phyloP scores from a whole-genome alignment of 1,140 invertebrate species.

The Galleria mellonella region DNA sequence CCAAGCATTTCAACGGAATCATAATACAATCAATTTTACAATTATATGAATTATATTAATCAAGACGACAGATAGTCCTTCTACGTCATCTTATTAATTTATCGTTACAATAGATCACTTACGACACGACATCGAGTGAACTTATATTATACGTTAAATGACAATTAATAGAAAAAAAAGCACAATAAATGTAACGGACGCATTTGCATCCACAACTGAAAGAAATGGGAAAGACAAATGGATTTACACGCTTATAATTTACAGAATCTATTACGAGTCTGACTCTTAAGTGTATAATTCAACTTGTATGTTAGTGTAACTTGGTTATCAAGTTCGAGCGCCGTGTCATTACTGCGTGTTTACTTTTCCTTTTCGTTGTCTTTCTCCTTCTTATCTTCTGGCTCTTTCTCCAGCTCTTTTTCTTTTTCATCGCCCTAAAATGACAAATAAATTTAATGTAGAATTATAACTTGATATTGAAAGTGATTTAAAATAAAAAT shows the following conservation, averaged over 20 bases:
- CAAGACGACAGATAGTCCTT: too few relatives aligned
- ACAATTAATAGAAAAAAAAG: slow-evolving; percentile 20
- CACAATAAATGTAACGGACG: slow-evolving; percentile 25
- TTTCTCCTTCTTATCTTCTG: slow-evolving; percentile 83
- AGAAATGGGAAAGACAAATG: slow-evolving; percentile 69
- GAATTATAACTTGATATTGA: slow-evolving; percentile 3
- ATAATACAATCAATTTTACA: too few relatives aligned
- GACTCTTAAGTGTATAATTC: slow-evolving; percentile 43
- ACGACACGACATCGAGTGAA: slow-evolving; percentile 32
- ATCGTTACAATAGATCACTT: not conserved
- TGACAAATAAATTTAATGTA: not conserved
- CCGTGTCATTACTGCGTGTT: not conserved
- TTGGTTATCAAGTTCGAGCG: too few relatives aligned
- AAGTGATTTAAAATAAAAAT: too few relatives aligned
- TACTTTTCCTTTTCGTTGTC: slow-evolving; percentile 72
- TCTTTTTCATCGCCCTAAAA: slow-evolving; percentile 72
- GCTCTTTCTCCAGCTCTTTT: slow-evolving; percentile 81
- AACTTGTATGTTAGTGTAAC: slow-evolving; percentile 20
- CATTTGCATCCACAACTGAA: slow-evolving; percentile 27
- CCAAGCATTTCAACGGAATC: not conserved
- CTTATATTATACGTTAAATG: slow-evolving; percentile 5
- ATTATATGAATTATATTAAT: too few relatives aligned
- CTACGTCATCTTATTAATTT: too few relatives aligned
- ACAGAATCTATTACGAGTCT: slow-evolving; percentile 54
- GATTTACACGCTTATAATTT: slow-evolving; percentile 66